Base-by-base conservation (phyloP, 1,140 invertebrate species). In the Heliconius melpomene region DNA sequence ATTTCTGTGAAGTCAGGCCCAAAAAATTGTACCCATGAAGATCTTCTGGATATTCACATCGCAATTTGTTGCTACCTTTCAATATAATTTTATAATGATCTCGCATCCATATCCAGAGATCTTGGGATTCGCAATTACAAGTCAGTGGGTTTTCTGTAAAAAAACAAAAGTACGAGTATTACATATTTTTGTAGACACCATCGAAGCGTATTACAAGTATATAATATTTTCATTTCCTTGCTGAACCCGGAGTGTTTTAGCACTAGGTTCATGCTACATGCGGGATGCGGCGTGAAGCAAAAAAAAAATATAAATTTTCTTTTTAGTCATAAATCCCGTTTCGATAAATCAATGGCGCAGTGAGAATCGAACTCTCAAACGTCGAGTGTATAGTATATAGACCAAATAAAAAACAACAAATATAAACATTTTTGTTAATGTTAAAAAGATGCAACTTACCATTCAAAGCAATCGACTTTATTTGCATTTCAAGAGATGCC, bases 101-200 rank as follows among this genome's bases (percentile, higher is more conserved):
- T 84, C 97, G 95, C 83, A 98, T 95, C 98, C 98, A 98, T 94
- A 97, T 96, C 97, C 98, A 98, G 18, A 98, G 94, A 85, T 98
- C 97, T 94, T 98, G 97, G 50, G 97, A 96, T 83, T 98, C 97
- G 90, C 98, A 98, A 83, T 96, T 97, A 89, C 97, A 98, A 78
- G 96, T 96, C 79, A 98, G 92, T 52, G 98, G 98, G 94, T 98
- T 98, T 86, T 97, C 97, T 98, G 95, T 36, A 18, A 95, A 95
- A 13, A 26, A 29, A 66, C 18, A 1, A 57, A 52, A 0, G 6
- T n/a, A n/a, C n/a, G n/a, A n/a, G n/a, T 57, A 57, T 57, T 57
- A 23, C 7, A 9, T 23, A 54, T 6, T 46, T 46, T 3, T 16
- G 5, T 46, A 46, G 40, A 46, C 3, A 16, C 16, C 40, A 5